Percentiles rank a stretch among this genome's conserved stretches.
Evolutionary conservation across 2,888 invertebrate genomes (phyloP).

Genomic region (Drosophila borborema): DNA sequence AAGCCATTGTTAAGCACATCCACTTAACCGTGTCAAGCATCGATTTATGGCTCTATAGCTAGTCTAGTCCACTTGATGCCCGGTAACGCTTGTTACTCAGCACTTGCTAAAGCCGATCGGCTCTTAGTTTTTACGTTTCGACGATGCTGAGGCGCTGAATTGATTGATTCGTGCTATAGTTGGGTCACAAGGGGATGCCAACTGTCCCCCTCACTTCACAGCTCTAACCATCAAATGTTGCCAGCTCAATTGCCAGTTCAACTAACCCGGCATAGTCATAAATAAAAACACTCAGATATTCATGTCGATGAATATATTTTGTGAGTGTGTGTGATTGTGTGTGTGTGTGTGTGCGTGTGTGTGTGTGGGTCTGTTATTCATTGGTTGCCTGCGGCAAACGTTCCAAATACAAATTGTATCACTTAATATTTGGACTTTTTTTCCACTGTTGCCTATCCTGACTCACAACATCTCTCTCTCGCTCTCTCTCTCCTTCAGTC

Average conservation of each 20-base stretch:
- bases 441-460: conserved; percentile 1
- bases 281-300: conserved; percentile 78
- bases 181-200: conserved; percentile 33
- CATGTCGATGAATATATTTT: conserved; percentile 59
- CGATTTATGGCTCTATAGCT: conserved; percentile 61
- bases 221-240: not conserved
- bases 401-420: conserved; percentile 71
- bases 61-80: conserved; percentile 8
- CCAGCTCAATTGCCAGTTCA: conserved; percentile 9
- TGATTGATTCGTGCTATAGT: conserved; percentile 73
- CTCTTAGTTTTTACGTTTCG: conserved; percentile 43
- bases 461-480: too few species aligned
- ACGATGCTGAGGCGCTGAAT: conserved; percentile 37
- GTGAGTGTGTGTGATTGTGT: not conserved
- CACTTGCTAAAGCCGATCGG: conserved; percentile 35
- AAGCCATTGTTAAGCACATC: conserved; percentile 69
- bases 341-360: not conserved
- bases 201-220: too few species aligned
- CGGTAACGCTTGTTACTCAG: conserved; percentile 40
- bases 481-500: not conserved
- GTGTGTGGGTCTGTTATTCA: conserved; percentile 47
- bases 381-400: conserved; percentile 68
- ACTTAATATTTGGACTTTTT: conserved; percentile 63
- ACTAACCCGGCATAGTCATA: conserved; percentile 59
- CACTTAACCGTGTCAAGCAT: conserved; percentile 72